Conservation (phyloP, 2,888 invertebrate species). For the Ophion slaviceki region DNA sequence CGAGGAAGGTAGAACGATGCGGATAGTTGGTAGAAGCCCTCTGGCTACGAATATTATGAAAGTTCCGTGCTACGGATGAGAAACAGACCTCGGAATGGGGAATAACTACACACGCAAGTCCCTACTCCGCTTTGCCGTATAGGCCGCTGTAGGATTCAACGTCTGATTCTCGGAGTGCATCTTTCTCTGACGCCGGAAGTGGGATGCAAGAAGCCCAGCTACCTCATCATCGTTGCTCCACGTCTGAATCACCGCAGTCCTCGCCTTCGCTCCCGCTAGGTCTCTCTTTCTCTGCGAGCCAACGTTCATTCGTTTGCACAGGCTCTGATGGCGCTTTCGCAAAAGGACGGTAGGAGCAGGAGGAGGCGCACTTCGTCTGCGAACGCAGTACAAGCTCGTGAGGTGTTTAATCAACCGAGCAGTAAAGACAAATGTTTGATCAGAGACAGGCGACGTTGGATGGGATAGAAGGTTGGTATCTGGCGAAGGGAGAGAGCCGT, state of each 20-base stretch:
- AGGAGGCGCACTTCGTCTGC: slow-evolving; percentile 22
- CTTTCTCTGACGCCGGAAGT: slow-evolving; percentile 45
- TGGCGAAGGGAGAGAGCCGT: slow-evolving; percentile 31
- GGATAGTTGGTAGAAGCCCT: slow-evolving; percentile 15
- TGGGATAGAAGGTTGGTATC: slow-evolving; percentile 40
- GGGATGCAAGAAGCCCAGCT: slow-evolving; percentile 29
- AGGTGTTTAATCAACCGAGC: slow-evolving; percentile 81
- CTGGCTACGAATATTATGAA: slow-evolving; percentile 11
- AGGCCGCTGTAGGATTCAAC: slow-evolving; percentile 66
- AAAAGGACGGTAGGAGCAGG: slow-evolving; percentile 1
- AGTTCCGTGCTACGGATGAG: slow-evolving; percentile 6
- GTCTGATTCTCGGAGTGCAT: slow-evolving; percentile 60
- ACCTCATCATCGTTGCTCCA: slow-evolving; percentile 29
- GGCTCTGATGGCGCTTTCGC: slow-evolving; percentile 10
- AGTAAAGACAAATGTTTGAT: slow-evolving; percentile 83
- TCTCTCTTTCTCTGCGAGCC: slow-evolving; percentile 8
- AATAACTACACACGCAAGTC: neutral
- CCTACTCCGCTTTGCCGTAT: slow-evolving; percentile 3
- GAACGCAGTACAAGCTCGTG: slow-evolving; percentile 73
- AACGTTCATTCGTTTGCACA: slow-evolving; percentile 45
- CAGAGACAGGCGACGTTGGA: slow-evolving; percentile 70
- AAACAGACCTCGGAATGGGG: slow-evolving; percentile 10
- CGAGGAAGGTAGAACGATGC: slow-evolving; percentile 16
- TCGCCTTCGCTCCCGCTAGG: slow-evolving; percentile 14
- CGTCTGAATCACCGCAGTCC: slow-evolving; percentile 34